These are phyloP conservation scores for Magallana nippona DNA, from an alignment of 2,888 invertebrate genomes.

Conservation along the genomic window DNA sequence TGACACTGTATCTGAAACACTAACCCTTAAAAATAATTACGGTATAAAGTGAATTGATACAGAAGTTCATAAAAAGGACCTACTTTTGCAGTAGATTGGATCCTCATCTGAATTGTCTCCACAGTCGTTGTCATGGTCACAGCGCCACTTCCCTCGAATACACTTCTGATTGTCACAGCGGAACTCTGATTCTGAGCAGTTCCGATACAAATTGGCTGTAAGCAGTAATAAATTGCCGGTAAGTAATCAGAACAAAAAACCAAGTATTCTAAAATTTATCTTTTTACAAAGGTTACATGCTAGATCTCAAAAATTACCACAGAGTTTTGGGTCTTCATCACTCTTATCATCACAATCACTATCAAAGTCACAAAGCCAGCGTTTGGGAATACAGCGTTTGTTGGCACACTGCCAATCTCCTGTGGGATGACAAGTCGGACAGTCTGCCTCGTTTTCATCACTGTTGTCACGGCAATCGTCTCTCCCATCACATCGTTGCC, in stretches of 20 bases:
- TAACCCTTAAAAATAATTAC: too few species aligned
- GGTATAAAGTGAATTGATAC: background rate
- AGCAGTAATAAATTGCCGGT: background rate
- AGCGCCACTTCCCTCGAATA: slow-evolving; percentile 83
- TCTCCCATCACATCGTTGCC: slow-evolving; percentile 98
- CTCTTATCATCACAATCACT: slow-evolving; percentile 97
- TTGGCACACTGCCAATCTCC: slow-evolving; percentile 96
- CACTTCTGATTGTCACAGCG: slow-evolving; percentile 94
- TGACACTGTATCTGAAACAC: background rate
- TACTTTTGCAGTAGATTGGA: slow-evolving; percentile 68
- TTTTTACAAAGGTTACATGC: too few species aligned
- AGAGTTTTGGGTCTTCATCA: slow-evolving; percentile 83
- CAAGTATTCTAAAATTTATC: too few species aligned
- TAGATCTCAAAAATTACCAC: slow-evolving; percentile 64
- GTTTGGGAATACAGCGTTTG: slow-evolving; percentile 87
- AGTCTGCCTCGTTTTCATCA: slow-evolving; percentile 94
- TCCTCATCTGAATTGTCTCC: slow-evolving; percentile 92
- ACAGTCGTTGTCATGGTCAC: slow-evolving; percentile 98
- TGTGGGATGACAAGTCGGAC: slow-evolving; percentile 91
- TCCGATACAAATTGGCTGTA: slow-evolving; percentile 87
- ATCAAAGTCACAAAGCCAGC: slow-evolving; percentile 91
- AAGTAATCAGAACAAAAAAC: background rate
- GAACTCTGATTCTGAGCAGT: slow-evolving; percentile 97
- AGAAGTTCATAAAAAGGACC: background rate
- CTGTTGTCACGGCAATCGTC: slow-evolving; percentile 97